phyloP scores from a whole-genome alignment of 1,140 invertebrate genomes.

The Sweltsa coloradensis region DNA sequence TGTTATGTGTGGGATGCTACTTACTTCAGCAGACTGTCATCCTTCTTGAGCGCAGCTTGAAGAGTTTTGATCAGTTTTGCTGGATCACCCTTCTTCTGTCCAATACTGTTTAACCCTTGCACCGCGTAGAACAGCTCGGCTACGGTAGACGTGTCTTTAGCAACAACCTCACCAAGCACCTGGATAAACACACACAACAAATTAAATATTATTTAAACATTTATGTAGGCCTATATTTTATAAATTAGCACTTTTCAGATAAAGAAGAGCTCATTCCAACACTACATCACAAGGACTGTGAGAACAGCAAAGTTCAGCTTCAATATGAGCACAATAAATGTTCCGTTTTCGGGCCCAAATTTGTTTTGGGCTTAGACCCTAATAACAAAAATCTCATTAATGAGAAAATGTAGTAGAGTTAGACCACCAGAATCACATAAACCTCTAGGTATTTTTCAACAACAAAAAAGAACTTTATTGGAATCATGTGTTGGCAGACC shows the following conservation, averaged over 20 bases:
- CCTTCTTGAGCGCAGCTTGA: conserved; percentile 56
- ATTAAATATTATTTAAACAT: conserved; percentile 2
- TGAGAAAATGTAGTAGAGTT: too few species aligned
- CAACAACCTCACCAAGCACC: conserved; percentile 27
- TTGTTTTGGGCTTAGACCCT: too few species aligned
- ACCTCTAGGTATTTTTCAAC: too few species aligned
- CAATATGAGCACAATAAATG: too few species aligned
- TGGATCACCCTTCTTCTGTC: conserved; percentile 28
- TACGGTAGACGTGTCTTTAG: conserved; percentile 33
- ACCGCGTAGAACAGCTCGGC: conserved; percentile 34
- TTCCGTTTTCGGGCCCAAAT: too few species aligned
- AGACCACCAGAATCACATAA: too few species aligned
- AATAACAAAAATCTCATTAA: too few species aligned
- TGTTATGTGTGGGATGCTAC: conserved; percentile 21
- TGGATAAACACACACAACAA: conserved; percentile 21
- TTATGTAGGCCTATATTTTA: background rate
- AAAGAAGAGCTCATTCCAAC: too few species aligned
- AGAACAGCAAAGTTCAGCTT: too few species aligned
- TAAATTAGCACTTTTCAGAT: background rate
- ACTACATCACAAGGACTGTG: too few species aligned
- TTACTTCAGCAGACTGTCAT: conserved; percentile 60
- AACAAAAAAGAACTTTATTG: too few species aligned
- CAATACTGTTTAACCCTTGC: conserved; percentile 26
- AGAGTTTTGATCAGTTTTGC: conserved; percentile 47
- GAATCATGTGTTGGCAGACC: too few species aligned